phyloP scores from a whole-genome alignment of 2,113 vertebrate genomes.

The Tupaia chinensis region DNA sequence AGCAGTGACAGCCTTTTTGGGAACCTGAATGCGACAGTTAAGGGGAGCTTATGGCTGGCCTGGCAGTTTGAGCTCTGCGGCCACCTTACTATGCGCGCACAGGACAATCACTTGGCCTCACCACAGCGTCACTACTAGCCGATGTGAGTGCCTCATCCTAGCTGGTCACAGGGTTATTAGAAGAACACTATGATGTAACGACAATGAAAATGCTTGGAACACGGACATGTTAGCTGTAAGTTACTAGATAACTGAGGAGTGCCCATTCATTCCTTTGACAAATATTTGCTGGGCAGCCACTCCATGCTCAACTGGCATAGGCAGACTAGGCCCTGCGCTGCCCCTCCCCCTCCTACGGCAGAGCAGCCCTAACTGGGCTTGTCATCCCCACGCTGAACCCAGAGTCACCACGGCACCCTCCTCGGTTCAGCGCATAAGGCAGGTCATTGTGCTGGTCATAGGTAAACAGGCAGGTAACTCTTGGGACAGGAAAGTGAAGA shows the following conservation, averaged over 20 bases:
- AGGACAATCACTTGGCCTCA: background rate
- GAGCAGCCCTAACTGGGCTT: background rate
- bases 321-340: background rate
- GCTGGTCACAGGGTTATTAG: background rate
- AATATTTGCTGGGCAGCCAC: background rate
- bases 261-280: background rate
- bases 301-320: background rate
- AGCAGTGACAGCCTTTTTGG: background rate
- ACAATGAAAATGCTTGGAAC: slow-evolving; percentile 1
- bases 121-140: background rate
- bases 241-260: background rate
- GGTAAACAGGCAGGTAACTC: background rate
- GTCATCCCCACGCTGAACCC: background rate
- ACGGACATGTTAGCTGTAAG: background rate
- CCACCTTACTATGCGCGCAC: background rate
- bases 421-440: background rate
- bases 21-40: background rate
- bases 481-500: background rate
- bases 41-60: background rate
- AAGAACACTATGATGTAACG: background rate
- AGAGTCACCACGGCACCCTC: background rate
- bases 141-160: background rate
- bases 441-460: background rate
- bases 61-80: background rate
- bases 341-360: background rate